Base-by-base conservation (phyloP, 2,113 vertebrate genomes). In the Emydocephalus ijimae region DNA sequence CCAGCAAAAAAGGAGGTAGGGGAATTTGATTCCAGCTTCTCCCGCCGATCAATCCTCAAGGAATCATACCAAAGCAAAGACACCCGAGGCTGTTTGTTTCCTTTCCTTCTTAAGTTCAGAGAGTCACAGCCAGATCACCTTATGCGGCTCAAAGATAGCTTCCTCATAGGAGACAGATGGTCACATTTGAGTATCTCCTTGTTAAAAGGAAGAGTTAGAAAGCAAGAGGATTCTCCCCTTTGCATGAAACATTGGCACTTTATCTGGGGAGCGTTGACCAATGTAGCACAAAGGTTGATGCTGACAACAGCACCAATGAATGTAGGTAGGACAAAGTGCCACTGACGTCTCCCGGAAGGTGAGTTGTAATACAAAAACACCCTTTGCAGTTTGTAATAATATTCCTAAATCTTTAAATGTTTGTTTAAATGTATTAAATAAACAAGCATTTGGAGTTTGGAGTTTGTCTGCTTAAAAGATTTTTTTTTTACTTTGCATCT, bases 131-230 rank as follows among this genome's bases (percentile, higher is more conserved):
- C 9, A 0, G 39, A 93, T 95, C 93, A 93, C 93, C 81, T 95
- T 95, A 88, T 34, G 94, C 93, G 93, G 94, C 91, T 95, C 92
- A 64, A 94, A 94, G 57, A 92, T 11, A 69, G 89, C 94, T 93
- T 64, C 93, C 93, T 94, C 90, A 34, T 88, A 96, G 88, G 93
- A 92, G 94, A 89, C 92, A 85, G 81, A 90, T 91, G 54, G 34
- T 29, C 9, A n/a, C 34, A 1, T 61, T 18, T 45, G 20, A 11
- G 85, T 59, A 3, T 55, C 94, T 88, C 85, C 61, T 91, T 54
- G 89, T 94, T 64, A 69, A 74, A 86, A 88, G 18, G 85, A 9
- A 24, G 56, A 0, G 21, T 11, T 64, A 93, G 11, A 24, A 29
- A 91, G 0, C 0, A n/a, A 43, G 55, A 95, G 89, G 90, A 50